Base-by-base conservation (phyloP, 2,888 invertebrate species). In the Drosophila rellima region DNA sequence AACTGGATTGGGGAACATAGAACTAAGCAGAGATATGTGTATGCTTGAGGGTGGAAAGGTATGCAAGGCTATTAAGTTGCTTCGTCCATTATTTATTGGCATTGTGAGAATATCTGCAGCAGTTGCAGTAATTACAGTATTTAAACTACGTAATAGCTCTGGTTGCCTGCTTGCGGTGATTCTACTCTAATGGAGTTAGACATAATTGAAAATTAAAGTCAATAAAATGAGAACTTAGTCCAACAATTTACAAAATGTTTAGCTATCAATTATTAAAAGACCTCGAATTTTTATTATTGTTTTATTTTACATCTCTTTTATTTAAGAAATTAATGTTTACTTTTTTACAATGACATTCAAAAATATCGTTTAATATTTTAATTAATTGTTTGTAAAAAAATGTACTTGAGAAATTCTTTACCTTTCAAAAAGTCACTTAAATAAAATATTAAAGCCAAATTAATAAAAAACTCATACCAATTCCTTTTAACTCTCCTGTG, bases 21-120 rank as follows among this genome's bases (percentile, higher is more conserved):
- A 51, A 51, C 40, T 42, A 42, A 51, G 17, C 17, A 42, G 13
- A 33, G 17, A 52, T 51, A 42, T 10, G 15, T 59, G 10, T 56
- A 2, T 67, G 11, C 7, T 13, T 26, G 18, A 33, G 65, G 50
- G 37, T 35, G 55, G 47, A 17, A 42, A 52, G 45, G 52, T 18
- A 29, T 68, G 29, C 31, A 8, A 50, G 42, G 63, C 63, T 60
- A 69, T 69, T 69, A 69, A 55, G 55, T 55, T 42, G 47, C 48
- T 45, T 33, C 13, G 1, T 62, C 45, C 52, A 74, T 72, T 69
- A 77, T 77, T 73, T 55, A 72, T 75, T 45, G 59, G 26, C 20
- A 42, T 64, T 37, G 40, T 68, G 77, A 33, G 77, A 64, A 72
- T 72, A 63, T 44, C 40, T 50, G 48, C 69, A 77, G 64, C 42